A percentile compares a stretch with the other conserved stretches of the same genome.
Evolutionary conservation across 2,113 vertebrate genomes (phyloP).

Genomic region (Patagioenas fasciata): DNA sequence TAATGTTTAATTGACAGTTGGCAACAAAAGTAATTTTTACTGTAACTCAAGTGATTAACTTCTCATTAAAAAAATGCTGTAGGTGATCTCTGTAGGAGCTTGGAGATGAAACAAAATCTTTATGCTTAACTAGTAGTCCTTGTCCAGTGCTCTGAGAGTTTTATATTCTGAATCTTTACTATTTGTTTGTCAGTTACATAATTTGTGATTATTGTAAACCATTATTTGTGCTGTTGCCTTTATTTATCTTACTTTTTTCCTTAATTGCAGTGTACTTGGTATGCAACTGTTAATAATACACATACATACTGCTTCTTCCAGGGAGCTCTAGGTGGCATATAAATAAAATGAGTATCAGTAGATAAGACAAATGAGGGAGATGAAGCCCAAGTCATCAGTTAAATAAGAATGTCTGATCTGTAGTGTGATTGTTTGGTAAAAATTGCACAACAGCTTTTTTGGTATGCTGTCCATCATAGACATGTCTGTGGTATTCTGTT

Average conservation of each 20-base stretch:
- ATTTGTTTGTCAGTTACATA: not conserved
- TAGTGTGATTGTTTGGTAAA: not conserved
- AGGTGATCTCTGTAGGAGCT: not conserved
- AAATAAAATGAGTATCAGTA: not conserved
- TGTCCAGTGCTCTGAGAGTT: not conserved
- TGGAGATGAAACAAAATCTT: not conserved
- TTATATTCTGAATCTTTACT: not conserved
- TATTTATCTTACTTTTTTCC: not conserved
- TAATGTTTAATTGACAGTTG: not conserved
- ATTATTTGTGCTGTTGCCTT: not conserved
- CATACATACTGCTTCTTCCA: not conserved
- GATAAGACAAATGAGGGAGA: not conserved
- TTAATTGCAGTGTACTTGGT: not conserved
- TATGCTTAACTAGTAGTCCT: not conserved
- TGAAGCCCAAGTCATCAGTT: not conserved
- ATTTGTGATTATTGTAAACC: not conserved
- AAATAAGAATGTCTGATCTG: not conserved
- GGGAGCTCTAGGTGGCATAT: not conserved
- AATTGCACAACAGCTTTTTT: not conserved
- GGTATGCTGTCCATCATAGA: not conserved
- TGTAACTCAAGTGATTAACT: not conserved
- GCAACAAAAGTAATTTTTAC: not conserved
- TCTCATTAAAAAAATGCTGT: not conserved
- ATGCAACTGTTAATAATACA: not conserved
- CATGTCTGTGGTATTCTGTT: constrained; percentile 14